Percentiles rank a stretch among this genome's conserved stretches.
These are phyloP conservation scores for Sparus aurata DNA, from an alignment of 2,797 vertebrate genomes.

Conservation along the genomic window DNA sequence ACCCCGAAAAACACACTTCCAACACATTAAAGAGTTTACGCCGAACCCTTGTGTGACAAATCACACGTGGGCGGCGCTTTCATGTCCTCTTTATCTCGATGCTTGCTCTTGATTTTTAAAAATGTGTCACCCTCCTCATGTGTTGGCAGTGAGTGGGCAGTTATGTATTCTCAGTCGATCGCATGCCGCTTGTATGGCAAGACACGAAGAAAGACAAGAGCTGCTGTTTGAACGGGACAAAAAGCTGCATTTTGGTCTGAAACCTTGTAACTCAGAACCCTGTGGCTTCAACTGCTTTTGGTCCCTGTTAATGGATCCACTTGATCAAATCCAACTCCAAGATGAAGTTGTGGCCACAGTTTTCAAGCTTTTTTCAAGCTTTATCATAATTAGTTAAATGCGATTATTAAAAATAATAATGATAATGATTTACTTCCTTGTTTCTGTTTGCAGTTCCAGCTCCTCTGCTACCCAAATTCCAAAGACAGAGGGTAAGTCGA, in stretches of 20 bases:
- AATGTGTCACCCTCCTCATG: constrained; percentile 47
- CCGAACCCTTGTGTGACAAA: constrained; percentile 14
- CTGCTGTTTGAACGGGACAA: constrained; percentile 46
- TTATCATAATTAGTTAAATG: background rate
- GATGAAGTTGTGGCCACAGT: constrained; percentile 62
- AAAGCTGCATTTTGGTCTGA: constrained; percentile 55
- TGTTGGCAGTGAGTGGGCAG: constrained; percentile 70
- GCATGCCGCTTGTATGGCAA: constrained; percentile 79
- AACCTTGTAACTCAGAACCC: constrained; percentile 32
- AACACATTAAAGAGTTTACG: constrained; percentile 64
- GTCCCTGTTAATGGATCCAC: constrained; percentile 9
- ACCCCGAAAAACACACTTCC: constrained; percentile 59
- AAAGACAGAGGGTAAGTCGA: constrained; percentile 83
- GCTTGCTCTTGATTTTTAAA: constrained; percentile 27
- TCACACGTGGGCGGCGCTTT: constrained; percentile 13
- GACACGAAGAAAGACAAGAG: constrained; percentile 29
- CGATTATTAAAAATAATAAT: background rate
- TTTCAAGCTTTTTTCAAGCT: constrained; percentile 38
- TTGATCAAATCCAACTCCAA: constrained; percentile 18
- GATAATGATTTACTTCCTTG: background rate
- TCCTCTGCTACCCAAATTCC: constrained; percentile 79
- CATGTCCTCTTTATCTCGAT: constrained; percentile 1
- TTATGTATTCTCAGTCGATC: constrained; percentile 33
- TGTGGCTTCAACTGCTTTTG: constrained; percentile 65
- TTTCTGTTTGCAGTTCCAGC: constrained; percentile 69